Base-by-base conservation (phyloP, 2,888 invertebrate genomes). In the Hirtodrosophila histrioides region DNA sequence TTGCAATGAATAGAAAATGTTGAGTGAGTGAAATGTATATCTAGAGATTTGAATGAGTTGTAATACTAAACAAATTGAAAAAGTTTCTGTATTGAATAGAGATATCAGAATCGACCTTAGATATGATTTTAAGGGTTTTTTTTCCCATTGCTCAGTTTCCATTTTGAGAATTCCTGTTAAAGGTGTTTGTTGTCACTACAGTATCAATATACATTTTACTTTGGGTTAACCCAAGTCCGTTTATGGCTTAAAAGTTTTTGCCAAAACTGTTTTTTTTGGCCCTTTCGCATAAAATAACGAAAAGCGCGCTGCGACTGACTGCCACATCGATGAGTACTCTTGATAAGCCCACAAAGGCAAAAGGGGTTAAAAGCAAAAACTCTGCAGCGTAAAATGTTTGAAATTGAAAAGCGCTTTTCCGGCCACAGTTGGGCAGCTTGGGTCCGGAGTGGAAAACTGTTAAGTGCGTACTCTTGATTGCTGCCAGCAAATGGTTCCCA, bases 381-480 rank as follows among this genome's bases (percentile, higher is more conserved):
- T 44, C 49, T 40, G 31, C 68, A 37, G 62, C 63, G 60, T 61
- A 64, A 80, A 80, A 74, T 70, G 76, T 69, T 77, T 40, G 72
- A 68, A 79, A 79, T 77, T 75, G 74, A 67, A 81, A 83, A 79
- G 64, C 75, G 77, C 60, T 77, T 57, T 57, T 37, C 63, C 41
- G 27, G 23, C 27, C 17, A 6, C 6, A 6, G 7, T 12, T 43
- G 27, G 4, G 4, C 27, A 10, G 27, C 3, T 27, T 1, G 24
- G n/a, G 24, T 24, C 33, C 24, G 45, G 45, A 67, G 40, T 74
- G 76, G 61, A 71, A 65, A 64, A 39, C 67, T 68, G 69, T 61
- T 78, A 75, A 78, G 81, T 78, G 79, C 78, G 71, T 77, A 54
- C 78, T 48, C 79, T 66, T 80, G 80, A 80, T 80, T 80, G 80